Conservation (phyloP, 2,797 vertebrate genomes). For the Hoplostethus atlanticus region DNA sequence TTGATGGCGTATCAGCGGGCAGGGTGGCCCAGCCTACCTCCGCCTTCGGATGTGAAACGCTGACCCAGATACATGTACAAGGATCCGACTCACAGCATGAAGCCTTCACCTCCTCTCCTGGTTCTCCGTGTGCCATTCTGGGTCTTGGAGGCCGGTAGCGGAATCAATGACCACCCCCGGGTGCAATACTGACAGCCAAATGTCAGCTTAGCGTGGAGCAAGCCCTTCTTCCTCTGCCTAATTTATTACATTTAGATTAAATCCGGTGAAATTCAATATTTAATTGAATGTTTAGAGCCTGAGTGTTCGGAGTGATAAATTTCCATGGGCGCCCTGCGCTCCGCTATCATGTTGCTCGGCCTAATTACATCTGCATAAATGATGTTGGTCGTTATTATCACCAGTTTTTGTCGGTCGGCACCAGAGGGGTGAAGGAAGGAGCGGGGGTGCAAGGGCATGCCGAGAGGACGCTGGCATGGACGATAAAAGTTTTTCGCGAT, state of each 20-base stretch:
- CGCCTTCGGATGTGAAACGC: constrained; percentile 8
- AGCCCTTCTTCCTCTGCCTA: constrained; percentile 90
- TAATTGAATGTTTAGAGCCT: constrained; percentile 98
- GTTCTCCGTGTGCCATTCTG: constrained; percentile 31
- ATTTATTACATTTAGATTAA: constrained; percentile 98
- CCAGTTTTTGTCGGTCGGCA: constrained; percentile 81
- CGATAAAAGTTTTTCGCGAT: constrained; percentile 17
- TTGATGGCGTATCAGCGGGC: neutral
- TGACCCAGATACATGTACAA: constrained; percentile 43
- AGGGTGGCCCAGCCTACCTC: constrained; percentile 13
- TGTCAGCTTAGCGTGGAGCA: constrained; percentile 53
- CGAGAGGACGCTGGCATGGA: constrained; percentile 38
- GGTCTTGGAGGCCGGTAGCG: constrained; percentile 30
- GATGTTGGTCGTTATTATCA: constrained; percentile 94
- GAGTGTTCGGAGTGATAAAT: constrained; percentile 95
- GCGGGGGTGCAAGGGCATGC: constrained; percentile 47
- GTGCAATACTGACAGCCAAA: constrained; percentile 61
- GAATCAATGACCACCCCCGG: constrained; percentile 62
- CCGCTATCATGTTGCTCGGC: constrained; percentile 92
- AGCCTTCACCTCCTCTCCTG: constrained; percentile 25
- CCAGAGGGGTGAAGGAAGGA: constrained; percentile 78
- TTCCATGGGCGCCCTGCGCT: constrained; percentile 92
- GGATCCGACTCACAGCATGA: constrained; percentile 41
- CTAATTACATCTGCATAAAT: constrained; percentile 99
- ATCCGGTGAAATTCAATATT: constrained; percentile 97